These are phyloP conservation scores for Leptodactylus fallax DNA, from an alignment of 2,797 vertebrate species.

Conservation along the genomic window DNA sequence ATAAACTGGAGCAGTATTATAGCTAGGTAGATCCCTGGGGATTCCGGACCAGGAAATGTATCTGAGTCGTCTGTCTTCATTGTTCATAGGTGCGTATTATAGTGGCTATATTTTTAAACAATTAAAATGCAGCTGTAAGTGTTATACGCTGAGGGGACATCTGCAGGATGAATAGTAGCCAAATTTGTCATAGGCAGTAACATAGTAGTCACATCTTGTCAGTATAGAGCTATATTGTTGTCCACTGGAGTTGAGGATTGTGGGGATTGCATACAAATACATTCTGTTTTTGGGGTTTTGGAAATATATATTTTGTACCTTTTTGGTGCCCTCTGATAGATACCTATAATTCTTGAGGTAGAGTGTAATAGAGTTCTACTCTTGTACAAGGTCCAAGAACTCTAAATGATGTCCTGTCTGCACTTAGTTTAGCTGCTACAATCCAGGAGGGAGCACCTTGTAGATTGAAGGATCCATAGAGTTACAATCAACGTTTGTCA, in stretches of 20 bases:
- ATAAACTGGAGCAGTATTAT: not conserved
- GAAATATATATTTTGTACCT: not conserved
- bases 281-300: not conserved
- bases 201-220: conserved; percentile 9
- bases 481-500: too few relatives aligned
- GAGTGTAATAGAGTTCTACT: too few relatives aligned
- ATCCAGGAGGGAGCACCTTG: not conserved
- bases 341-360: too few relatives aligned
- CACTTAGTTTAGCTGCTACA: not conserved
- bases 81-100: conserved; percentile 24
- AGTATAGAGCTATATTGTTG: not conserved
- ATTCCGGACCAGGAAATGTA: conserved; percentile 7
- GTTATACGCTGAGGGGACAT: conserved; percentile 30
- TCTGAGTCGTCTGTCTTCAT: not conserved
- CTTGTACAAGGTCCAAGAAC: not conserved
- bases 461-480: not conserved
- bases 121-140: conserved; percentile 41
- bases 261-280: not conserved
- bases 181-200: conserved; percentile 17
- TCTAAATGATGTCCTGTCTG: not conserved
- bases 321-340: not conserved
- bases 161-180: not conserved
- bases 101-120: conserved; percentile 46
- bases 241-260: not conserved
- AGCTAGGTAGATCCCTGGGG: not conserved